A percentile compares a stretch with the other conserved stretches of the same genome.
Conservation (phyloP, 2,113 vertebrate species). For the Tragelaphus strepsiceros region DNA sequence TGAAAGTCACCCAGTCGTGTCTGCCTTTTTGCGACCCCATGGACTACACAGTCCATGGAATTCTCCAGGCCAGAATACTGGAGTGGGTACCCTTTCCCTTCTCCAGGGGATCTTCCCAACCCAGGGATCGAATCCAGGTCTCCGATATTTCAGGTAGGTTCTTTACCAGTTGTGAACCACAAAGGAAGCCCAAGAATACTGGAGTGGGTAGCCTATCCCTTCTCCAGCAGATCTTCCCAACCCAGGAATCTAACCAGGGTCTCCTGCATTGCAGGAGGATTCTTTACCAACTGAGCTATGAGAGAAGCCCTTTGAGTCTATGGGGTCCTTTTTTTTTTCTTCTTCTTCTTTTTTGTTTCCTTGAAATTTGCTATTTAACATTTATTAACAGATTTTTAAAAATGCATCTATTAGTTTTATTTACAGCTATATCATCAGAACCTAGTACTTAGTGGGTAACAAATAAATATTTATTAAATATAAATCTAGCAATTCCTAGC, state of each 20-base stretch:
- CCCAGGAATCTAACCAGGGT: background rate
- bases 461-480: background rate
- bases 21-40: background rate
- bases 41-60: background rate
- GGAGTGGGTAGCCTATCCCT: background rate
- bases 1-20: background rate
- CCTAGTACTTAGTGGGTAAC: background rate
- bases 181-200: background rate
- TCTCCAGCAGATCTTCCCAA: background rate
- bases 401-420: background rate
- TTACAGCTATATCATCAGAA: background rate
- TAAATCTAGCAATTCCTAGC: background rate
- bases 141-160: background rate
- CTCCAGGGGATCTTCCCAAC: background rate
- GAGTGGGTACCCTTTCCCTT: background rate
- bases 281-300: background rate
- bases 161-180: background rate
- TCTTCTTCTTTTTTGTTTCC: background rate
- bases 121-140: background rate
- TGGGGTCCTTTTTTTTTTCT: background rate
- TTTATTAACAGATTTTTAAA: background rate
- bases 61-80: background rate
- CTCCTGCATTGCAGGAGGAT: background rate
- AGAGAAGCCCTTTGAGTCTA: background rate
- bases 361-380: background rate